These are phyloP conservation scores for Amphiprion clarkii DNA, from an alignment of 2,797 vertebrate genomes.

Conservation along the genomic window DNA sequence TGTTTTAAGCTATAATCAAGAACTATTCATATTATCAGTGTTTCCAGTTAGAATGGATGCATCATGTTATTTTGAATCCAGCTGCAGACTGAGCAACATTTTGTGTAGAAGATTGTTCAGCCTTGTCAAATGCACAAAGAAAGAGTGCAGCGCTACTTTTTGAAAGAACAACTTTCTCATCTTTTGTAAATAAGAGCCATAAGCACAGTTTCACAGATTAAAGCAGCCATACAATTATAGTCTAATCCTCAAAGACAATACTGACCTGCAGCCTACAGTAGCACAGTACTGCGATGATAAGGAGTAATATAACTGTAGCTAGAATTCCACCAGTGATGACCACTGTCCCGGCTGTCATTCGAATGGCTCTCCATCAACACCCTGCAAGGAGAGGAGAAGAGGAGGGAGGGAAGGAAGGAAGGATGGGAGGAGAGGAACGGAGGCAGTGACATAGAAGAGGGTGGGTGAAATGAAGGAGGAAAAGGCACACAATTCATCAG, in stretches of 20 bases:
- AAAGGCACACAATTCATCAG: conserved; percentile 70
- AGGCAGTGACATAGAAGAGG: not conserved
- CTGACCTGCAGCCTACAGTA: conserved; percentile 98
- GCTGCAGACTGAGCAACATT: not conserved
- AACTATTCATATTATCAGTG: too few relatives aligned
- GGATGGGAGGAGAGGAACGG: conserved; percentile 1
- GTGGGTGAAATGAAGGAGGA: conserved; percentile 31
- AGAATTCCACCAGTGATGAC: conserved; percentile 99
- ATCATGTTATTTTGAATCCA: not conserved
- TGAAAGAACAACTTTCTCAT: not conserved
- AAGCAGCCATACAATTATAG: not conserved
- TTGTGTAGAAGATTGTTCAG: not conserved
- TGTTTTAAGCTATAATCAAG: too few relatives aligned
- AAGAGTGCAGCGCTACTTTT: not conserved
- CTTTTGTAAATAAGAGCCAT: not conserved
- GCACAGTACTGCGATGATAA: conserved; percentile 98
- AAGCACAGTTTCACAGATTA: conserved; percentile 11
- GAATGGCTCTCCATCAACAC: conserved; percentile 96
- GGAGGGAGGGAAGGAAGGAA: conserved; percentile 5
- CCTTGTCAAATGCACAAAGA: not conserved
- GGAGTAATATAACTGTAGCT: conserved; percentile 97
- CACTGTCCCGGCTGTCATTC: conserved; percentile 99
- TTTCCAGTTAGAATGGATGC: not conserved
- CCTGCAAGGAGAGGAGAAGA: conserved; percentile 66
- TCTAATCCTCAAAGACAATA: not conserved